Evolutionary conservation across 2,113 vertebrate species (phyloP), one percentile per base, ranked within the genome.

Genomic region (Pterocles gutturalis): DNA sequence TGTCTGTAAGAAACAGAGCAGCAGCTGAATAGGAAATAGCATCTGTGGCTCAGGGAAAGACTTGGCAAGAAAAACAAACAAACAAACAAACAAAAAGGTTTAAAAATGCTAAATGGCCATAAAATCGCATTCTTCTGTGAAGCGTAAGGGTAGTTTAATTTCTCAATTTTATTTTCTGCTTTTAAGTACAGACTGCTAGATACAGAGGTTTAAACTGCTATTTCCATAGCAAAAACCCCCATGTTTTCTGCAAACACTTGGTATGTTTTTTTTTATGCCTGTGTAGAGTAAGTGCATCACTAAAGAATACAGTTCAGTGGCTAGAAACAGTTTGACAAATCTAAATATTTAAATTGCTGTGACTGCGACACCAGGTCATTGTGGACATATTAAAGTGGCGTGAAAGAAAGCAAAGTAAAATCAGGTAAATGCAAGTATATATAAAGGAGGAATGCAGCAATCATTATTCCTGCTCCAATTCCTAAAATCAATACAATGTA

Each of bases 61-160:
- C 22, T 96, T 98, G 97, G 97, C 97, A 97, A 97, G 85, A 65
- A 95, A 92, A 94, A 87, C 41, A 93, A 96, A 87, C 77, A 88
- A 92, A 93, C 55, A 95, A 89, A 89, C 64, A 90, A 79, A 84
- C 58, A 87, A 73, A 91, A 80, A 96, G 80, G 75, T 97, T 96
- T 92, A 91, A 96, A 95, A 95, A 83, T 83, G 92, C 49, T 94
- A 95, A 96, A 85, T 90, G 89, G 33, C 54, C 72, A 72, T 96
- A 96, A 97, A 97, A 97, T 86, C n/a, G 0, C 11, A 90, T 60
- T 82, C 38, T 96, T 96, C 81, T 79, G 36, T 85, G 92, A 96
- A 96, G 33, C 28, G 90, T 9, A 80, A 33, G 20, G 4, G 15
- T 72, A 66, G 36, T 92, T 86, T 92, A 82, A 95, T 91, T 87